Base-by-base conservation (phyloP, 2,113 vertebrate species). In the Tychaedon coryphoeus region DNA sequence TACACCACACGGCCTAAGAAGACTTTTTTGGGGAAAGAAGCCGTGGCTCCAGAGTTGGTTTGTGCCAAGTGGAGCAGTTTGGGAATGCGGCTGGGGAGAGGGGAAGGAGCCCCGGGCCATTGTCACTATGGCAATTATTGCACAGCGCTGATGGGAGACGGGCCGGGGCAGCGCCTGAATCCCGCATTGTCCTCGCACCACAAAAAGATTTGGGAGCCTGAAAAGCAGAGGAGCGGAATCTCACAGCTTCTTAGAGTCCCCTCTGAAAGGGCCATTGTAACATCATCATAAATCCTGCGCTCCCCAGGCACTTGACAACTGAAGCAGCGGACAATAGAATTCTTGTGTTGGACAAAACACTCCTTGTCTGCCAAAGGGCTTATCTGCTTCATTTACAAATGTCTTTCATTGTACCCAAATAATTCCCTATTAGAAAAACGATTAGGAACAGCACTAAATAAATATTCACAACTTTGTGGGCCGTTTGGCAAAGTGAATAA, bases 311-410 rank as follows among this genome's bases (percentile, higher is more conserved):
- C 98, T 99, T 98, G 98, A 99, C 98, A 98, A 98, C 98, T 98
- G 95, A 98, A 98, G 97, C 97, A 88, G 88, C 88, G 97, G 95
- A 98, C 98, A 99, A 99, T 98, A 98, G 98, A 98, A 99, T 99
- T 99, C 98, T 98, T 99, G 98, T 99, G 97, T 98, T 40, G 94
- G 97, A 99, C 99, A 99, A 99, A 99, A 99, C 98, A 91, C 93
- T 97, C 98, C 98, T 99, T 99, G 98, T 99, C 98, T 98, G 91
- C 96, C 97, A 98, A 98, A 97, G 97, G 97, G 98, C 98, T 99
- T 98, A 99, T 99, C 98, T 98, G 97, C 97, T 98, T 98, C 98
- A 99, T 99, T 99, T 99, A 99, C 99, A 99, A 99, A 99, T 99
- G 98, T 98, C 98, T 98, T 98, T 98, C 98, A 98, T 99, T 99